Evolutionary conservation across 2,797 vertebrate species (phyloP).

Genomic region (Lagorchestes hirsutus): DNA sequence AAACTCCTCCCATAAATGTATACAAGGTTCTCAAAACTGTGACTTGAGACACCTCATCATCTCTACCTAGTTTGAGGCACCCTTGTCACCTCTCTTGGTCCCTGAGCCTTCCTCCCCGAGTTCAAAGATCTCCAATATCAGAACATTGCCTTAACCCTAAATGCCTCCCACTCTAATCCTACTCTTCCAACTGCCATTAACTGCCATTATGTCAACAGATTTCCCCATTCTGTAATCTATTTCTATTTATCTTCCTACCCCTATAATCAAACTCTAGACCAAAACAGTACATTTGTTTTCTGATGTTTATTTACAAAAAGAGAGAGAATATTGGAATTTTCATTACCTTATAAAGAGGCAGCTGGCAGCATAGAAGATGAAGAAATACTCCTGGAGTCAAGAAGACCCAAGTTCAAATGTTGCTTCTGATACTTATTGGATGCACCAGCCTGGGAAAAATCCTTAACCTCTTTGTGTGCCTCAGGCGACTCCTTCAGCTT

Average conservation of each 20-base stretch:
- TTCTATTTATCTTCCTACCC: background rate
- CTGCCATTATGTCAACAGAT: background rate
- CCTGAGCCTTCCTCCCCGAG: background rate
- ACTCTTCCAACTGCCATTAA: background rate
- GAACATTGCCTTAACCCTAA: too few relatives aligned
- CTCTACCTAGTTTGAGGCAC: background rate
- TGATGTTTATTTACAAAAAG: background rate
- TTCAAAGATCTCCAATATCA: background rate
- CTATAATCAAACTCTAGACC: background rate
- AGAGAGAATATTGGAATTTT: background rate
- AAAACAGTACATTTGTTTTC: background rate
- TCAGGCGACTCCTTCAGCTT: background rate
- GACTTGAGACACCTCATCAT: background rate
- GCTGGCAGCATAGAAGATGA: background rate
- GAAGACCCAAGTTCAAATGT: background rate
- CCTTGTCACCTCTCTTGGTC: background rate
- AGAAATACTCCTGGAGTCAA: too few relatives aligned
- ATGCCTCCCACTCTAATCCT: too few relatives aligned
- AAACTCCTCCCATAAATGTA: too few relatives aligned
- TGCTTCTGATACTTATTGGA: background rate
- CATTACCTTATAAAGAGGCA: background rate
- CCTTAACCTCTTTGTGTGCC: background rate
- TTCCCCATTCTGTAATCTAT: background rate
- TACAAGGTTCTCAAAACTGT: background rate
- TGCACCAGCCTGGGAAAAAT: background rate